Evolutionary conservation across 2,888 invertebrate species (phyloP).

Genomic region (Papilio elwesi): DNA sequence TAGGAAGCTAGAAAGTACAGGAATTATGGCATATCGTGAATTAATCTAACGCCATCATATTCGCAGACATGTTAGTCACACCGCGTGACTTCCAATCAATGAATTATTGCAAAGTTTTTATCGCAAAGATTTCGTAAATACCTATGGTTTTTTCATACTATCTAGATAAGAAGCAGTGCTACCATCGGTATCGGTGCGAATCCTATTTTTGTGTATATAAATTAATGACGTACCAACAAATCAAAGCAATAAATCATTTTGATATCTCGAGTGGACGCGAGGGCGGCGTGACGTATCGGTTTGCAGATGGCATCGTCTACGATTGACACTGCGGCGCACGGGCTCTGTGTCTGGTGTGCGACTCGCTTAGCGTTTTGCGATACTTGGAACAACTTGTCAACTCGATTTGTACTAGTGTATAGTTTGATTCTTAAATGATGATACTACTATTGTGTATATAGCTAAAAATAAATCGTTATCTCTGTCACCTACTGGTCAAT

Average conservation of each 20-base stretch:
- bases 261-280: conserved; percentile 66
- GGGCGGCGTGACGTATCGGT: conserved; percentile 64
- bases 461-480: too few relatives aligned
- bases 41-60: conserved; percentile 12
- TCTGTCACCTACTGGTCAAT: too few relatives aligned
- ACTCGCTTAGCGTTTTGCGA: conserved; percentile 58
- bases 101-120: conserved; percentile 2
- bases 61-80: conserved; percentile 20
- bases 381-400: conserved; percentile 55
- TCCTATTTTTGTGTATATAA: conserved; percentile 27
- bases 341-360: conserved; percentile 61
- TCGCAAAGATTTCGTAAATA: conserved; percentile 11
- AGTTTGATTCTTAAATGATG: background rate
- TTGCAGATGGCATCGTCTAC: conserved; percentile 67
- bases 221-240: conserved; percentile 46
- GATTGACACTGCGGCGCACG: conserved; percentile 67
- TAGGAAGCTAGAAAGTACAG: conserved; percentile 15
- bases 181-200: conserved; percentile 1
- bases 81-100: conserved; percentile 4
- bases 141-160: conserved; percentile 12
- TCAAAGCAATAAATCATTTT: conserved; percentile 67
- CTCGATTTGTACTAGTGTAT: conserved; percentile 47
- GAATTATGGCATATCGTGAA: conserved; percentile 24
- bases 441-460: background rate
- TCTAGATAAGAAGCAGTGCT: conserved; percentile 7